Evolutionary conservation across 2,113 vertebrate species (phyloP).

Genomic region (Oplegnathus fasciatus): DNA sequence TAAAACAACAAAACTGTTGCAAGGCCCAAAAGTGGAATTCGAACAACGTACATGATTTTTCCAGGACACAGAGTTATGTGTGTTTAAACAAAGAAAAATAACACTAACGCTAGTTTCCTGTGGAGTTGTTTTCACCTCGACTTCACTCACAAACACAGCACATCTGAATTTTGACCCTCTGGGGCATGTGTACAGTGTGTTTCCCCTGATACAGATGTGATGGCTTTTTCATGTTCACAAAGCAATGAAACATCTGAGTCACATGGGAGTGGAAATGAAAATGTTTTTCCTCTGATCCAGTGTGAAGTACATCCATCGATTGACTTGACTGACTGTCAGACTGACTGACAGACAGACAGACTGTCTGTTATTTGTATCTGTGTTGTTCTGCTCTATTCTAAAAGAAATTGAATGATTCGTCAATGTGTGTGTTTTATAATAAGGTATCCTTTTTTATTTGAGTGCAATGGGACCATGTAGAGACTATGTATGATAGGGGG

Average conservation of each 20-base stretch:
- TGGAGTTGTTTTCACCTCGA: constrained; percentile 81
- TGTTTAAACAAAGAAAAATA: constrained; percentile 74
- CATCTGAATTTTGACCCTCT: constrained; percentile 45
- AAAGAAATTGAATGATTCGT: constrained; percentile 90
- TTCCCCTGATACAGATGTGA: constrained; percentile 31
- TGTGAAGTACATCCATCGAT: constrained; percentile 50
- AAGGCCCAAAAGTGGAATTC: constrained; percentile 50
- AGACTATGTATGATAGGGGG: constrained; percentile 59
- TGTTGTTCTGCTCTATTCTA: constrained; percentile 89
- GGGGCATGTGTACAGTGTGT: neutral
- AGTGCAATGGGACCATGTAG: constrained; percentile 87
- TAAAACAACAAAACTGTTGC: constrained; percentile 12
- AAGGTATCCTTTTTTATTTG: constrained; percentile 76
- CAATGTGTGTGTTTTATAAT: constrained; percentile 85
- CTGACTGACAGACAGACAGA: constrained; percentile 73
- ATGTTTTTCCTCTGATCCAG: constrained; percentile 43
- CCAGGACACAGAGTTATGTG: constrained; percentile 61
- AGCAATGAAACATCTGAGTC: constrained; percentile 53
- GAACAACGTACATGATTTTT: constrained; percentile 12
- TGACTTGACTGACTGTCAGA: constrained; percentile 81
- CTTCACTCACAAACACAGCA: constrained; percentile 39
- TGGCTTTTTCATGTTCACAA: constrained; percentile 65
- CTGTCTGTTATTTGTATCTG: constrained; percentile 88
- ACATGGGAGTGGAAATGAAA: constrained; percentile 19
- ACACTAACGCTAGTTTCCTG: constrained; percentile 85